These are phyloP conservation scores for Sceloporus undulatus DNA, from an alignment of 2,113 vertebrate genomes.

Conservation along the genomic window DNA sequence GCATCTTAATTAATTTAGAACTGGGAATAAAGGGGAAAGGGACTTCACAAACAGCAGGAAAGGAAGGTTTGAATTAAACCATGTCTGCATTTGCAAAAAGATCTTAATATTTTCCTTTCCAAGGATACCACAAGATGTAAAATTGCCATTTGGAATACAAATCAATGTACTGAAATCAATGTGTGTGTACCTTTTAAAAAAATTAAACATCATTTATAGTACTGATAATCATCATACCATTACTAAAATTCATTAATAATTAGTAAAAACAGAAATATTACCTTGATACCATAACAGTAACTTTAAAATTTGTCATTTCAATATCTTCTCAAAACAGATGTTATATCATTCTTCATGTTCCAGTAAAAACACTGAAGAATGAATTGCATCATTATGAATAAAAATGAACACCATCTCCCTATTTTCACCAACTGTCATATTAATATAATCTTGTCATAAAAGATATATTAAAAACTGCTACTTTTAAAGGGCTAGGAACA, in stretches of 20 bases:
- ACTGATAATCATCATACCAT: neutral
- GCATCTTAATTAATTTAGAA: neutral
- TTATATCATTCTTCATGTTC: neutral
- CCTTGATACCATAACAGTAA: neutral
- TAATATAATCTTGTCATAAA: neutral
- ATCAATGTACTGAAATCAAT: neutral
- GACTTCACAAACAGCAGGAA: neutral
- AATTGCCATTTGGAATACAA: neutral
- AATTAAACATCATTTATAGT: neutral
- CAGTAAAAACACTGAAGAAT: neutral
- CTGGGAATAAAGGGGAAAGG: neutral
- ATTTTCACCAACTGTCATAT: neutral
- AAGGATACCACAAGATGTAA: neutral
- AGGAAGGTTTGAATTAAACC: neutral
- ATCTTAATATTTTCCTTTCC: neutral
- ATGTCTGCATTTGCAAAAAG: neutral
- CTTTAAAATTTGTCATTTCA: neutral
- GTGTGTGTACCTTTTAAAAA: no score
- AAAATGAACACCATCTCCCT: neutral
- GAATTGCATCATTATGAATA: neutral
- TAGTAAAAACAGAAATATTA: neutral
- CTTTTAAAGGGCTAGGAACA: neutral
- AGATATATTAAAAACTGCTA: neutral
- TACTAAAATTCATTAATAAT: neutral
- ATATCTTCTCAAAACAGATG: neutral